Conservation (phyloP, 2,888 invertebrate species). For the Apamea crenata region DNA sequence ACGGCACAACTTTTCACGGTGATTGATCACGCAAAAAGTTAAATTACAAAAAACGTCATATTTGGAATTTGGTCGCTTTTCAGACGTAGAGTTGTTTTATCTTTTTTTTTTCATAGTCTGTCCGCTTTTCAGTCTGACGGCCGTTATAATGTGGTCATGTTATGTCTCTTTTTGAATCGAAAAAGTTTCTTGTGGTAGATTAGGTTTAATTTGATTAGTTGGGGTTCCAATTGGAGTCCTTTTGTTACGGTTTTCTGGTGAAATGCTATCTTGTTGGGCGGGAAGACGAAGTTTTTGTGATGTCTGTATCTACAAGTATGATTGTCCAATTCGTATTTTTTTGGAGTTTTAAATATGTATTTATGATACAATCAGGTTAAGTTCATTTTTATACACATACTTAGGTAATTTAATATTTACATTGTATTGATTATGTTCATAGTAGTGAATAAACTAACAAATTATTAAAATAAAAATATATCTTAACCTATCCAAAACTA, state of each 20-base stretch:
- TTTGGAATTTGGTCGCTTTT: slow-evolving; percentile 57
- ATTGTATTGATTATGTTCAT: no score
- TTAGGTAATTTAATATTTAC: no score
- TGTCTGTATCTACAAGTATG: not conserved
- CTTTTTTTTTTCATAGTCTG: slow-evolving; percentile 49
- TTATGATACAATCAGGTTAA: no score
- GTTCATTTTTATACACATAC: no score
- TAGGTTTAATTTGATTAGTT: slow-evolving; percentile 46
- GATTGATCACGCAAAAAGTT: slow-evolving; percentile 76
- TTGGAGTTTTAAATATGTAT: not conserved
- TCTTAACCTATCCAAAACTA: no score
- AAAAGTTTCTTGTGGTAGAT: slow-evolving; percentile 54
- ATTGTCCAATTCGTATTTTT: no score
- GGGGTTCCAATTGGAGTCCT: slow-evolving; percentile 25
- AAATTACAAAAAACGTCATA: slow-evolving; percentile 74
- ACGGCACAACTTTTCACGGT: slow-evolving; percentile 66
- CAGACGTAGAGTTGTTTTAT: slow-evolving; percentile 54
- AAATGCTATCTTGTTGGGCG: not conserved
- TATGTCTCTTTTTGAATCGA: slow-evolving; percentile 57
- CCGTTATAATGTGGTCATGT: slow-evolving; percentile 57
- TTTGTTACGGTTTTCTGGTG: slow-evolving; percentile 22
- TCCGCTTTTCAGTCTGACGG: slow-evolving; percentile 16
- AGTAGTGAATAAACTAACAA: no score
- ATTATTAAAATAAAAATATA: no score
- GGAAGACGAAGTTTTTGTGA: not conserved